Percentiles rank a stretch among this genome's conserved stretches.
Conservation (phyloP, 2,888 invertebrate genomes). For the Thymelicus acteon region DNA sequence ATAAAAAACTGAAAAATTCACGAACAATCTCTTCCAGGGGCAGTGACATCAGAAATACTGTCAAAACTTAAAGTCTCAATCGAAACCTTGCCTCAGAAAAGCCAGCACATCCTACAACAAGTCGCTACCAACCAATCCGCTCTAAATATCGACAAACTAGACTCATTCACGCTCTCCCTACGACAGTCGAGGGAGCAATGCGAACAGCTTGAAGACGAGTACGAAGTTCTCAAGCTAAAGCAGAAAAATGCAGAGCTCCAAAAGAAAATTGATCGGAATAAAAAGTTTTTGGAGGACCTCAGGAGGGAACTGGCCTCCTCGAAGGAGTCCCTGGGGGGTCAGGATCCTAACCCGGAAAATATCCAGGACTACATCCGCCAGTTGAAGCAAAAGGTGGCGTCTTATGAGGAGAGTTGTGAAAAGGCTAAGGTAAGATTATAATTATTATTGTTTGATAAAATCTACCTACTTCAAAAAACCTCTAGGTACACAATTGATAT, state of each 20-base stretch:
- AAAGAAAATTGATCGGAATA: constrained; percentile 67
- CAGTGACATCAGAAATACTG: constrained; percentile 60
- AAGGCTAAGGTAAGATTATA: constrained; percentile 66
- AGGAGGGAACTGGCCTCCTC: constrained; percentile 64
- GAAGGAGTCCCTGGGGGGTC: constrained; percentile 54
- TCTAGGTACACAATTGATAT: too few species aligned
- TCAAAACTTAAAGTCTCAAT: constrained; percentile 63
- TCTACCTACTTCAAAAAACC: too few species aligned
- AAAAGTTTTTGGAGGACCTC: constrained; percentile 59
- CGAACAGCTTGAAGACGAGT: constrained; percentile 64
- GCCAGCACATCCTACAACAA: constrained; percentile 59
- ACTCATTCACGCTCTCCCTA: constrained; percentile 62
- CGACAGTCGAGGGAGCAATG: constrained; percentile 57
- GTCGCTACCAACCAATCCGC: constrained; percentile 53
- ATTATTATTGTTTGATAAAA: too few species aligned
- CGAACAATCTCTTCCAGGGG: constrained; percentile 52
- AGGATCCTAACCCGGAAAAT: constrained; percentile 65
- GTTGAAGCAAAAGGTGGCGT: constrained; percentile 66
- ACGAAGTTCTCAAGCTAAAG: constrained; percentile 66
- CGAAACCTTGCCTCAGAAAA: constrained; percentile 66
- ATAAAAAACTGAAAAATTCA: too few species aligned
- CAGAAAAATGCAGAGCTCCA: constrained; percentile 68
- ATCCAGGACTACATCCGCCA: constrained; percentile 69
- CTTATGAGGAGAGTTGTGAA: constrained; percentile 71
- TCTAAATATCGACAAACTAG: constrained; percentile 56